Percentiles rank a stretch among this genome's conserved stretches.
Conservation (phyloP, 2,113 vertebrate species). For the Erythrolamprus reginae region DNA sequence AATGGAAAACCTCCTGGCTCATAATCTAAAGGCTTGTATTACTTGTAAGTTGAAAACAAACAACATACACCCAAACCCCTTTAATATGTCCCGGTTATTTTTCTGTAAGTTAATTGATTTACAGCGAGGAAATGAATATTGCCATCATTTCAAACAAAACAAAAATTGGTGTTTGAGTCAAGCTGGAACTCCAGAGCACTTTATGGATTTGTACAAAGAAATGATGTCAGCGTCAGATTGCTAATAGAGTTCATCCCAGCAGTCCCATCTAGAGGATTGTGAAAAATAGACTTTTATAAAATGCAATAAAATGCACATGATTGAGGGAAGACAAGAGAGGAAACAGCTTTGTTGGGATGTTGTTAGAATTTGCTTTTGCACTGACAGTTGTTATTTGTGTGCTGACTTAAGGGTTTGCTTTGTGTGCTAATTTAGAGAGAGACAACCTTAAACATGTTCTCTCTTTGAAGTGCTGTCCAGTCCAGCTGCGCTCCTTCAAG, state of each 20-base stretch:
- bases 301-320: neutral
- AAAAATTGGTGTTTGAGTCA: neutral
- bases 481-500: neutral
- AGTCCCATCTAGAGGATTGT: neutral
- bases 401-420: neutral
- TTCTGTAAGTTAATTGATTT: neutral
- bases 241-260: neutral
- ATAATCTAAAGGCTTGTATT: neutral
- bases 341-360: neutral
- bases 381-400: neutral
- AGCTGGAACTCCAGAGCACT: neutral
- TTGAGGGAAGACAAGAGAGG: neutral
- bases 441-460: neutral
- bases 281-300: neutral
- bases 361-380: neutral
- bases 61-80: neutral
- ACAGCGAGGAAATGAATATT: neutral
- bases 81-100: neutral
- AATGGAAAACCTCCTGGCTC: neutral
- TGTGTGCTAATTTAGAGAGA: neutral
- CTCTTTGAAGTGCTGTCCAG: neutral
- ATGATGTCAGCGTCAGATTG: neutral
- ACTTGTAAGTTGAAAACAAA: neutral
- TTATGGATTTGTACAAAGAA: neutral
- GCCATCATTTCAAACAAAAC: neutral